Base-by-base conservation (phyloP, 2,113 vertebrate species). In the Alaudala cheleensis region DNA sequence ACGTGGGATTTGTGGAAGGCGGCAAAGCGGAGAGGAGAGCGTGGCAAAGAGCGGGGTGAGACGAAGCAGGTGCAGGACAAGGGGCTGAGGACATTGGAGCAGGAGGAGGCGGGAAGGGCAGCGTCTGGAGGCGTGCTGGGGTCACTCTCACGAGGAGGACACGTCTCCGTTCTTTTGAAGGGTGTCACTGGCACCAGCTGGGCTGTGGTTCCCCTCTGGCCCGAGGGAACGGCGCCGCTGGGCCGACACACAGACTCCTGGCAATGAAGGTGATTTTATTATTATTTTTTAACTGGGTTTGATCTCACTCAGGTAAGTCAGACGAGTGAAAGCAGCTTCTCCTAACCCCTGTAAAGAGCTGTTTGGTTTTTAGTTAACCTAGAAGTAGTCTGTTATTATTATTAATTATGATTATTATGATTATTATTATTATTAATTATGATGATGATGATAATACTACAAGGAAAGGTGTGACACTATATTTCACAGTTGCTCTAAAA, bases 301-400 rank as follows among this genome's bases (percentile, higher is more conserved):
- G 96, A 84, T 88, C 85, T 91, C 92, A 85, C 92, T 96, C 88
- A 95, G 94, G 95, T 94, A 85, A 81, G 86, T 83, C 77, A 80
- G 87, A 77, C 2, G 37, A 92, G 91, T 90, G 93, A 91, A 90
- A 86, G 95, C 94, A 47, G 86, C 94, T 95, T 95, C 90, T 85
- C 78, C 90, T 92, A 91, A 95, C 74, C 94, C 94, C 44, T 92
- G 81, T 84, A 91, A 78, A 91, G 79, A 94, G 92, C 87, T 88
- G 78, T 91, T 93, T 86, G 95, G 64, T 69, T 96, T 89, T 89
- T 70, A 81, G 87, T 78, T 88, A 77, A 45, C 18, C 85, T 95
- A 94, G 90, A 83, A 66, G 64, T 90, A 89, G 95, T 66, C 23
- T 95, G 16, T 71, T 84, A 74, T 94, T 88, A 88, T 93, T 67